Percentiles rank a stretch among this genome's conserved stretches.
phyloP scores from a whole-genome alignment of 2,888 invertebrate genomes.

The Synanthedon myopaeformis region DNA sequence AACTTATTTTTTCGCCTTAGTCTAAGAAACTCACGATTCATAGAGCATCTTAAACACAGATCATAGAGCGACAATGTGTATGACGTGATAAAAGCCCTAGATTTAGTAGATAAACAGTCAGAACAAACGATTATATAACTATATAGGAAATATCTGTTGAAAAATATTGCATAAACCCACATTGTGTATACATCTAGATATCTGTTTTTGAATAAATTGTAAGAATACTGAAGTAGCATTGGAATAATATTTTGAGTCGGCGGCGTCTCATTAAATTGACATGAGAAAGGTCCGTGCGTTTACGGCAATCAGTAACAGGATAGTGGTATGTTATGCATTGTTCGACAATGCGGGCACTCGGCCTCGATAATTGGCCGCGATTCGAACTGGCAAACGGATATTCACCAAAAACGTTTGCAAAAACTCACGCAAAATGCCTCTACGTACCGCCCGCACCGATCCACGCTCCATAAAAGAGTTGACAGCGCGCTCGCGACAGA shows the following conservation, averaged over 20 bases:
- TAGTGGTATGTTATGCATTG: conserved; percentile 38
- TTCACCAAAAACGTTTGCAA: conserved; percentile 51
- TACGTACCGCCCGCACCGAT: conserved; percentile 9
- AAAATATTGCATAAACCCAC: no score
- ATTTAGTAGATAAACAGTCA: no score
- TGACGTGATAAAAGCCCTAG: no score
- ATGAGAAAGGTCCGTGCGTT: conserved; percentile 29
- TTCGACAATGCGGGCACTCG: conserved; percentile 24
- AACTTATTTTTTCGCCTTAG: no score
- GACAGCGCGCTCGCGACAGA: conserved; percentile 45
- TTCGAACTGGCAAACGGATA: conserved; percentile 39
- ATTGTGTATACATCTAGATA: no score
- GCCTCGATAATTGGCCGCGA: conserved; percentile 42
- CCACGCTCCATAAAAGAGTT: conserved; percentile 31
- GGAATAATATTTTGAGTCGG: conserved; percentile 3
- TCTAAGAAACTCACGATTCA: no score
- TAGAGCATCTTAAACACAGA: no score
- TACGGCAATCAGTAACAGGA: conserved; percentile 29
- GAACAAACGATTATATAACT: no score
- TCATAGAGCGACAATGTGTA: no score
- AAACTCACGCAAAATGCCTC: conserved; percentile 27
- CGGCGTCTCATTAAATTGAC: conserved; percentile 39
- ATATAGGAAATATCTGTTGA: no score
- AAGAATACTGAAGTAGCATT: no score
- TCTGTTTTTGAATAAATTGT: no score